Percentiles rank a stretch among this genome's conserved stretches.
Evolutionary conservation across 2,113 vertebrate species (phyloP).

Genomic region (Xiphophorus hellerii): DNA sequence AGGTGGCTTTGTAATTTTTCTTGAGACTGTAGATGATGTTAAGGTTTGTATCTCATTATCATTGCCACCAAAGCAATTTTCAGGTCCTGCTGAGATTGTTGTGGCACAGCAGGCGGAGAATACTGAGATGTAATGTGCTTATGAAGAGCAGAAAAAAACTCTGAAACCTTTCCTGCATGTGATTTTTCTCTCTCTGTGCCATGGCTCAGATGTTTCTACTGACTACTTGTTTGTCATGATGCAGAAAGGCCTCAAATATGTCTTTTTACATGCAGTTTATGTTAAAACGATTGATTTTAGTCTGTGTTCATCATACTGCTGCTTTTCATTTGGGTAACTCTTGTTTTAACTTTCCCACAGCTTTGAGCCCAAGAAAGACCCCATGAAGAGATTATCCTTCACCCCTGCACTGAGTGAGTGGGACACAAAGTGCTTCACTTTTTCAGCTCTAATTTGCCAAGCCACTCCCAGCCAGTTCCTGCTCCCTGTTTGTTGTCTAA

Average conservation of each 20-base stretch:
- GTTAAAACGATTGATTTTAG: conserved; percentile 9
- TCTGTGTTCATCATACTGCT: conserved; percentile 38
- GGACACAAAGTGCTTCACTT: conserved; percentile 26
- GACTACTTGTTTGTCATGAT: neutral
- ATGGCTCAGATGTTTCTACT: neutral
- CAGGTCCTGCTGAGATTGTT: conserved; percentile 25
- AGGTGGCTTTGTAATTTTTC: conserved; percentile 58
- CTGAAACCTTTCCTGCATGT: conserved; percentile 28
- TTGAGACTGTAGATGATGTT: conserved; percentile 43
- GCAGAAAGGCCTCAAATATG: conserved; percentile 11
- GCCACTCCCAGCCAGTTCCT: conserved; percentile 32
- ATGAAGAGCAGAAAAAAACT: conserved; percentile 29
- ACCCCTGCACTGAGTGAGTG: conserved; percentile 12
- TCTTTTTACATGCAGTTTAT: conserved; percentile 13
- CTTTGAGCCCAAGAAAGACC: conserved; percentile 20
- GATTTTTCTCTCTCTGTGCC: conserved; percentile 24
- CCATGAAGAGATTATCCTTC: conserved; percentile 13
- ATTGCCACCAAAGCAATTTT: conserved; percentile 44
- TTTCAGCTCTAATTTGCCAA: conserved; percentile 27
- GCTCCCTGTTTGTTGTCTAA: conserved; percentile 58
- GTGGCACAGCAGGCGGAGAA: conserved; percentile 31
- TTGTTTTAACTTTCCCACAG: conserved; percentile 41
- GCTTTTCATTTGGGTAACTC: conserved; percentile 40
- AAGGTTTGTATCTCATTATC: conserved; percentile 55
- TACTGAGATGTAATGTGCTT: conserved; percentile 22